Conservation (phyloP, 2,113 vertebrate genomes). For the Piaya cayana region DNA sequence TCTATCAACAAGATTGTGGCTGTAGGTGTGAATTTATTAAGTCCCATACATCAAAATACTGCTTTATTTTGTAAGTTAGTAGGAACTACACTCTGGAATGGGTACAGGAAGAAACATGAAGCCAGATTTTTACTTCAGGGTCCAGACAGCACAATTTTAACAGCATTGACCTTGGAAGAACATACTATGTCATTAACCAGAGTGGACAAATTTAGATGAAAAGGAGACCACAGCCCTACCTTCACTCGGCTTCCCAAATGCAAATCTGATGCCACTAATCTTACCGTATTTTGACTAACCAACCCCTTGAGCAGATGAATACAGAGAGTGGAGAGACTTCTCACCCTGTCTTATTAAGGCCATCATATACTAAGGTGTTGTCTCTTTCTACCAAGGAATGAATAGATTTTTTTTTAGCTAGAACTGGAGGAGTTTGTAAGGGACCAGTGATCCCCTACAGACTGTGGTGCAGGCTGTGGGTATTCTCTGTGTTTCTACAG, state of each 20-base stretch:
- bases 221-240: background rate
- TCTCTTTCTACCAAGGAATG: background rate
- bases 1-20: slow-evolving; percentile 25
- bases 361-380: background rate
- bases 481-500: background rate
- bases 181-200: background rate
- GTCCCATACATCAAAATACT: slow-evolving; percentile 29
- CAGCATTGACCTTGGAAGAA: background rate
- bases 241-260: background rate
- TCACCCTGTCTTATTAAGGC: background rate
- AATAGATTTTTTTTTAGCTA: background rate
- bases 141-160: background rate
- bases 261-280: background rate
- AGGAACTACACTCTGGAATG: slow-evolving; percentile 19
- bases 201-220: background rate
- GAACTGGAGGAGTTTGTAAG: background rate
- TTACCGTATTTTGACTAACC: background rate
- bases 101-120: background rate
- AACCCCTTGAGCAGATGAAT: background rate
- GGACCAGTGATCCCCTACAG: background rate
- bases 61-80: background rate
- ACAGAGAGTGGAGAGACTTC: background rate
- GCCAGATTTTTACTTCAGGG: background rate
- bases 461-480: background rate
- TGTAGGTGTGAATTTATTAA: slow-evolving; percentile 39